Evolutionary conservation across 2,888 invertebrate genomes (phyloP), one percentile per base, ranked within the genome.

Genomic region (Blera fallax): DNA sequence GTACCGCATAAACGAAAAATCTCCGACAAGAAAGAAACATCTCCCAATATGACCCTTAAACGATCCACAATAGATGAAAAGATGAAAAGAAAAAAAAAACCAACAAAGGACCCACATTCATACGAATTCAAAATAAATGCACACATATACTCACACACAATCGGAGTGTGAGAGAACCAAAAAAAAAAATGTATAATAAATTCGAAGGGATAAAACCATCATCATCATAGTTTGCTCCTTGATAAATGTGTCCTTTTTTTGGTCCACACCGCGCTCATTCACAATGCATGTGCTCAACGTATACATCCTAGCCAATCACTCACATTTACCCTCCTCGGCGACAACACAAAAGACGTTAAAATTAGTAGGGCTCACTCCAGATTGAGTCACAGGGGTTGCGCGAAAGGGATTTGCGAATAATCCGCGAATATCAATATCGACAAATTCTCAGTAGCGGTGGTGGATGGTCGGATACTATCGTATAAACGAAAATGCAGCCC

Each of bases 381-480:
- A 34, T 43, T 27, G 48, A n/a, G 8, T 64, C 14, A 14, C 58
- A 67, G 52, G 72, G 85, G 58, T 81, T 72, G 67, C 54, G 69
- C 69, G 74, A 65, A 72, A 76, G 56, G 80, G 80, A 80, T 80
- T 80, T 81, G 65, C 70, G 50, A 81, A 77, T 85, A 85, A 85
- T 80, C 85, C 85, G 80, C 76, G 85, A 85, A 85, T 85, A 85
- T 85, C 81, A 85, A 85, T 85, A 85, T 81, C 85, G 80, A 85
- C 81, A 85, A 85, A 81, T 81, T 85, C 43, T 60, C 85, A 70
- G 65, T 14, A 58, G 34, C 58, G 48, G 16, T 58, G 24, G 62
- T 32, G 56, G 64, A 40, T 72, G 48, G 10, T 64, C 67, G 69
- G 69, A 48, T 24, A 4, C 24, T 24, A 24, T 24, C n/a, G n/a